phyloP scores from a whole-genome alignment of 2,888 invertebrate genomes.

The Gisinianus flammeolus region DNA sequence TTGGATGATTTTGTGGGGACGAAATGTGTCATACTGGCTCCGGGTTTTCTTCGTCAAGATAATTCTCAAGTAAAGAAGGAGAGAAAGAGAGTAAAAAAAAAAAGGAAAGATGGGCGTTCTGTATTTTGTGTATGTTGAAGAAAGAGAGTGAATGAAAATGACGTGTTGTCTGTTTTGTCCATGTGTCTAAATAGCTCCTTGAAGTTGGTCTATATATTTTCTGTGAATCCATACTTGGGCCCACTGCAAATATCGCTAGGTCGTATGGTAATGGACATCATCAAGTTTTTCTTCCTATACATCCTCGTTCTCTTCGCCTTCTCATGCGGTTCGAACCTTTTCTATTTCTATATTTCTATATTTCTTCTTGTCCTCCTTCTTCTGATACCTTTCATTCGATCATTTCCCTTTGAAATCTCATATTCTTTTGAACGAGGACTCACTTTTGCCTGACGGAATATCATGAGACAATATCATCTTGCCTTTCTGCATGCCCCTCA shows the following conservation, averaged over 20 bases:
- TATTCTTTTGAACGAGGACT: too few relatives aligned
- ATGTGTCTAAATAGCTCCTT: not conserved
- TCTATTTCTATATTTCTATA: not conserved
- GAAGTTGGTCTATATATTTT: slow-evolving; percentile 63
- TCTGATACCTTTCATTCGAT: too few relatives aligned
- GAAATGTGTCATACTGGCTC: too few relatives aligned
- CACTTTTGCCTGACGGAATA: too few relatives aligned
- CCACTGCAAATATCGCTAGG: slow-evolving; percentile 91
- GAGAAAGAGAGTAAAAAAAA: not conserved
- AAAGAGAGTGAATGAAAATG: too few relatives aligned
- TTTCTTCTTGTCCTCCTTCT: not conserved
- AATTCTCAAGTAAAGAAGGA: too few relatives aligned
- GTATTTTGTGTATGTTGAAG: not conserved
- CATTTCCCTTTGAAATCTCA: too few relatives aligned
- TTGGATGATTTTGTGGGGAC: too few relatives aligned
- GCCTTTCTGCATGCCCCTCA: too few relatives aligned
- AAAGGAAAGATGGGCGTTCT: slow-evolving; percentile 1
- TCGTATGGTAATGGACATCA: slow-evolving; percentile 86
- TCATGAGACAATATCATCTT: too few relatives aligned
- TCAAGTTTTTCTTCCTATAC: slow-evolving; percentile 92
- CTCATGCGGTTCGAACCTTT: slow-evolving; percentile 76
- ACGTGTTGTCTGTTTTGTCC: too few relatives aligned
- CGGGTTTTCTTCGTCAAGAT: too few relatives aligned
- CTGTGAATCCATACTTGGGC: slow-evolving; percentile 90
- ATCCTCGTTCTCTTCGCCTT: slow-evolving; percentile 87